phyloP scores from a whole-genome alignment of 2,888 invertebrate species.

The Spilosoma lubricipeda region DNA sequence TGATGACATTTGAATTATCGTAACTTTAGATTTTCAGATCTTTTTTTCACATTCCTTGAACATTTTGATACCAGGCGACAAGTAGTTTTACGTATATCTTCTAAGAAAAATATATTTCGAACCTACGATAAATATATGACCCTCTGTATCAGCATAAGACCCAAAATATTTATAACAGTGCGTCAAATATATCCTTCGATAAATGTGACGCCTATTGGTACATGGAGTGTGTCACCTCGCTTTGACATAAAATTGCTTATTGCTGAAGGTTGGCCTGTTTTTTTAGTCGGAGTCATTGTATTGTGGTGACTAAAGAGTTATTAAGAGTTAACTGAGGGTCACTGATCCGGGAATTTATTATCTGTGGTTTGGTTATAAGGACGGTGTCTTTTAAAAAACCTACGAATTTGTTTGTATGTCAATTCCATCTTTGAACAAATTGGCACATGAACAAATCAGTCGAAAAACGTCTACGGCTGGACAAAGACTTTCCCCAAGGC shows the following conservation, averaged over 20 bases:
- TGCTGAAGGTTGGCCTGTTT: slow-evolving; percentile 9
- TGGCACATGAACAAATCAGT: too few species aligned
- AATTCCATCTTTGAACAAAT: too few species aligned
- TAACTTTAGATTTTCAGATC: too few species aligned
- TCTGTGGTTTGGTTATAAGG: neutral
- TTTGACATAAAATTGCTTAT: slow-evolving; percentile 17
- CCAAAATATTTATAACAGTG: slow-evolving; percentile 8
- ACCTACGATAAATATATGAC: neutral
- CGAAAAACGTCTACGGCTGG: too few species aligned
- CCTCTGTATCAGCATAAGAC: neutral
- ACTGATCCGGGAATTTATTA: neutral
- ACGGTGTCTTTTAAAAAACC: neutral
- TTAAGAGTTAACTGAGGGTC: neutral
- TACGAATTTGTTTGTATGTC: neutral
- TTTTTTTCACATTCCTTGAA: too few species aligned
- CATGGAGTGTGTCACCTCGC: slow-evolving; percentile 15
- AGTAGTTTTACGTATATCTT: neutral
- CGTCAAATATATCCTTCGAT: slow-evolving; percentile 10
- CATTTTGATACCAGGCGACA: too few species aligned
- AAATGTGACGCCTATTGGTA: slow-evolving; percentile 10
- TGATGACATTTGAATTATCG: too few species aligned
- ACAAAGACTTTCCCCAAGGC: too few species aligned
- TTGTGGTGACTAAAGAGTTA: slow-evolving; percentile 8
- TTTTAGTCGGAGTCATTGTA: slow-evolving; percentile 7
- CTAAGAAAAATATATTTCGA: neutral